These are phyloP conservation scores for Aphaenogaster rudis DNA, from an alignment of 1,140 invertebrate genomes.

Conservation along the genomic window DNA sequence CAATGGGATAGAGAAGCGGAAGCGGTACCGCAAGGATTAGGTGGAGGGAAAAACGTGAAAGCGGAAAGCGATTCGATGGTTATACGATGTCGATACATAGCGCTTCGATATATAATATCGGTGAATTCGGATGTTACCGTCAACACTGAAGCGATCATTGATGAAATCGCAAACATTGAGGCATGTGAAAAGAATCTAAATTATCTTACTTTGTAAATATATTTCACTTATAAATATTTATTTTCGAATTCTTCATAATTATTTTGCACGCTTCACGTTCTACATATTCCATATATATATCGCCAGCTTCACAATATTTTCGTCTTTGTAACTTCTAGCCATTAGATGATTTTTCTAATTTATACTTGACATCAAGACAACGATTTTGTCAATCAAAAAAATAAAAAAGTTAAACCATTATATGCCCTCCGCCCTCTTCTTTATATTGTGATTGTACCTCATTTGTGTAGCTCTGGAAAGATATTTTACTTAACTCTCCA, in stretches of 20 bases:
- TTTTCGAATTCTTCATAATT: constrained; percentile 1
- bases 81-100: background rate
- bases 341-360: background rate
- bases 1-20: constrained; percentile 45
- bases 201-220: background rate
- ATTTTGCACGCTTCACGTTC: background rate
- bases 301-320: background rate
- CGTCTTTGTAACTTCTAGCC: background rate
- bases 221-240: background rate
- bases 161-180: background rate
- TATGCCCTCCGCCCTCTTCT: background rate
- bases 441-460: background rate
- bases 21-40: background rate
- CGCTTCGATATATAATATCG: background rate
- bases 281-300: background rate
- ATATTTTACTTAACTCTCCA: background rate
- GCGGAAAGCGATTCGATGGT: constrained; percentile 14
- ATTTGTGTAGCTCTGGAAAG: background rate
- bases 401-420: background rate
- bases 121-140: background rate
- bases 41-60: constrained; percentile 28
- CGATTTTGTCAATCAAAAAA: background rate
- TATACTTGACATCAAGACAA: background rate
- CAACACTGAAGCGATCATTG: background rate
- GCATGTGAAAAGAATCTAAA: background rate